Evolutionary conservation across 2,797 vertebrate genomes (phyloP), one percentile per base, ranked within the genome.

Genomic region (Onychomys torridus): DNA sequence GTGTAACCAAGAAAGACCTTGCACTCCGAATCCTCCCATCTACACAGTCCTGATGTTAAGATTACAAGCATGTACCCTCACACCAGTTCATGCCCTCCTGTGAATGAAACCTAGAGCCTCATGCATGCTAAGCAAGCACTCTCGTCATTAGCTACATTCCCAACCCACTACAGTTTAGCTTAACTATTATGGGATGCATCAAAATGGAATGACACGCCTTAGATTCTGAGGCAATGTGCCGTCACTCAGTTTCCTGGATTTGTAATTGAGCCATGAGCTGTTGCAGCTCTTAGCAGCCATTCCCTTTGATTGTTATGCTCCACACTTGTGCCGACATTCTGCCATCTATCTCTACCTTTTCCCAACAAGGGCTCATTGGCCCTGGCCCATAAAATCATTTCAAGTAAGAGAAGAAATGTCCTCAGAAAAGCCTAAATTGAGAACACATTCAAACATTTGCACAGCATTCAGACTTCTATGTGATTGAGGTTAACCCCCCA

Each of bases 341-440:
- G 67, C 1, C 6, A n/a, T 57, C 12, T 77, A 43, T 21, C 65
- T 49, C 27, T 81, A 78, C 12, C 0, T 37, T 79, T 92, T 88
- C 78, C 52, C 5, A 69, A 91, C 29, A 96, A 37, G 59, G 55
- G 40, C 37, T 34, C 8, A 55, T 0, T 21, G 27, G 29, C 49
- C 55, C 34, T 57, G 59, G 29, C 11, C n/a, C 49, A 71, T 46
- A 71, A 43, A 78, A 67, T 40, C 49, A 82, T 43, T 94, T 89
- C 8, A 37, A 94, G 87, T 92, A 14, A 73, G 21, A 95, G 73
- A 81, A 94, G 73, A 93, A 90, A 89, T 46, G 59, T 5, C 52
- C 52, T 37, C 52, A 21, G 91, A 93, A 77, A 55, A 23, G 19
- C 49, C 34, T 59, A 52, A 27, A 27, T 52, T 73, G 55, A 61